Evolutionary conservation across 1,140 invertebrate genomes (phyloP).

Genomic region (Psix sp.): DNA sequence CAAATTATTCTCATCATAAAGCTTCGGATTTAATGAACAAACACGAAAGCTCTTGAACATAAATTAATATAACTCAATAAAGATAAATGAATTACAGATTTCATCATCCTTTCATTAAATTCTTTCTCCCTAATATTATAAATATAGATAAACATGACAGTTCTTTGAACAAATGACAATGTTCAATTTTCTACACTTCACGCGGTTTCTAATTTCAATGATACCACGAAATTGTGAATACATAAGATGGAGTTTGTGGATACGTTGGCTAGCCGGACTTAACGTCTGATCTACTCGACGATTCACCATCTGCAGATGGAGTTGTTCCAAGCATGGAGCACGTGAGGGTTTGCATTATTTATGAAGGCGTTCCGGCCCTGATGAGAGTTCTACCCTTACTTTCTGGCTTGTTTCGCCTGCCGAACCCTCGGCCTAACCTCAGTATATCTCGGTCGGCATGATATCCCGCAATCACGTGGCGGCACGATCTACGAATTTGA

Average conservation of each 20-base stretch:
- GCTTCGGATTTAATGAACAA: too few relatives aligned
- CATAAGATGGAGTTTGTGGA: constrained; percentile 11
- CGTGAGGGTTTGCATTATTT: constrained; percentile 72
- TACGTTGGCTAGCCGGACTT: constrained; percentile 15
- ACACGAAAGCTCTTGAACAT: too few relatives aligned
- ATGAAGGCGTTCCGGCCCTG: constrained; percentile 67
- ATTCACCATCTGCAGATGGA: constrained; percentile 50
- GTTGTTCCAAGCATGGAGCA: constrained; percentile 44
- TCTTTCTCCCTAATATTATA: too few relatives aligned
- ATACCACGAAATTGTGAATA: constrained; percentile 24
- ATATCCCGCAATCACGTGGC: constrained; percentile 28
- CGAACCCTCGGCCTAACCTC: constrained; percentile 34
- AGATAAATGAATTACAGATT: too few relatives aligned
- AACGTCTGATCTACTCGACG: constrained; percentile 33
- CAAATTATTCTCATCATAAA: too few relatives aligned
- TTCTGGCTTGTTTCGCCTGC: constrained; percentile 49
- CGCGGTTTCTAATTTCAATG: constrained; percentile 30
- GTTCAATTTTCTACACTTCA: neutral
- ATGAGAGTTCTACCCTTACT: constrained; percentile 61
- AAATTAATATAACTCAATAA: too few relatives aligned
- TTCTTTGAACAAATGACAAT: neutral
- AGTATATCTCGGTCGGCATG: constrained; percentile 43
- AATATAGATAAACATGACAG: too few relatives aligned
- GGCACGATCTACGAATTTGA: constrained; percentile 53
- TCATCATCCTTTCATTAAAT: too few relatives aligned